phyloP scores from a whole-genome alignment of 2,113 vertebrate species.

The Lepus timidus region DNA sequence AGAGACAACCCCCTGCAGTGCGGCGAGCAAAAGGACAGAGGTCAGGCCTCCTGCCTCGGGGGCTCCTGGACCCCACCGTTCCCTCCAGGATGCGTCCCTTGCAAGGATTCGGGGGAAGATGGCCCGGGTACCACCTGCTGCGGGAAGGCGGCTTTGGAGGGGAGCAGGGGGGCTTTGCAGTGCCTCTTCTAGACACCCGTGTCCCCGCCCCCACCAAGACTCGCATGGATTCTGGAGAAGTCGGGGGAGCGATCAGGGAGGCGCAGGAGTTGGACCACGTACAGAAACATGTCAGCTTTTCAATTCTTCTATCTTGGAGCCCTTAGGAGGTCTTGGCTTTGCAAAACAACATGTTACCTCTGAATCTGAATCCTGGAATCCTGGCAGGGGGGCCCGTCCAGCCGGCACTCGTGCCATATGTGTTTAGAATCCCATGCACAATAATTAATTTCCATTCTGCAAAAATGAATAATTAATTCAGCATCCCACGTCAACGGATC shows the following conservation, averaged over 20 bases:
- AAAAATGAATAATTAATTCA: conserved; percentile 91
- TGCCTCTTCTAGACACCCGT: conserved; percentile 70
- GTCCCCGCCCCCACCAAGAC: neutral
- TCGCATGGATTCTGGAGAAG: conserved; percentile 56
- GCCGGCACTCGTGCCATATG: conserved; percentile 89
- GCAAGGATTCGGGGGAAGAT: conserved; percentile 71
- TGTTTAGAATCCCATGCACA: conserved; percentile 91
- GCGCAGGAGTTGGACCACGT: conserved; percentile 82
- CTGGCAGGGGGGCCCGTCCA: conserved; percentile 89
- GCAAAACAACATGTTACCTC: conserved; percentile 89
- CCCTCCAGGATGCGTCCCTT: neutral
- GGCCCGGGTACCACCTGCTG: conserved; percentile 54
- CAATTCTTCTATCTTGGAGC: conserved; percentile 89
- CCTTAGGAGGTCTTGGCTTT: conserved; percentile 91
- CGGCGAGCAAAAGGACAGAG: neutral
- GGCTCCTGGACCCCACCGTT: fast-evolving
- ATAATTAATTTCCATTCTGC: conserved; percentile 92
- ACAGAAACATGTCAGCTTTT: conserved; percentile 89
- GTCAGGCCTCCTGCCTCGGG: neutral
- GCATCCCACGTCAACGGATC: conserved; percentile 84
- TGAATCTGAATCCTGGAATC: conserved; percentile 88
- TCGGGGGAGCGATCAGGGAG: conserved; percentile 66
- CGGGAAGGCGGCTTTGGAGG: conserved; percentile 64
- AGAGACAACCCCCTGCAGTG: too few species aligned
- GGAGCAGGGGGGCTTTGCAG: conserved; percentile 57